These are phyloP conservation scores for Callaeas wilsoni DNA, from an alignment of 2,113 vertebrate genomes.

Conservation along the genomic window DNA sequence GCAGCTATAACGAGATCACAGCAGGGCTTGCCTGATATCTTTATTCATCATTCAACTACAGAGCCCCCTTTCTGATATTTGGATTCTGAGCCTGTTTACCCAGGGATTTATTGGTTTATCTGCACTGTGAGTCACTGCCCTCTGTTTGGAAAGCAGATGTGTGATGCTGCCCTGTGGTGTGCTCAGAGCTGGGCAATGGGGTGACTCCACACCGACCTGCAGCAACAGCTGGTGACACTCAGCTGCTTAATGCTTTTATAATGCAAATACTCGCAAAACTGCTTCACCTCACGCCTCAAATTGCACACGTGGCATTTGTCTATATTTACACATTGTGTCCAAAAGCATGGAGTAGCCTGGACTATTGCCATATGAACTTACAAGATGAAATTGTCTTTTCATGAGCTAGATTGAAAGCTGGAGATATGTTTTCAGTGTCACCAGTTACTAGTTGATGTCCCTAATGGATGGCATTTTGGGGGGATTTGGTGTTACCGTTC, in stretches of 20 bases:
- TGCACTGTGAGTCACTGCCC: background rate
- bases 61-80: background rate
- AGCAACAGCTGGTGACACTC: background rate
- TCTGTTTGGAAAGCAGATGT: background rate
- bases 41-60: background rate
- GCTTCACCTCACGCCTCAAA: background rate
- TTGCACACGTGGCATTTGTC: background rate
- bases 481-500: background rate
- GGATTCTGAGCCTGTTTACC: background rate
- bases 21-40: background rate
- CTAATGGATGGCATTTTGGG: background rate
- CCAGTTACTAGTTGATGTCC: background rate
- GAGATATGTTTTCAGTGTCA: background rate
- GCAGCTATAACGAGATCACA: background rate
- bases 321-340: background rate
- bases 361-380: background rate
- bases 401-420: background rate
- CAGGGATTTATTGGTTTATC: background rate
- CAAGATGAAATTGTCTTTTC: background rate
- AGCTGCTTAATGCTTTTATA: background rate
- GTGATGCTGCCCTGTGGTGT: fast-evolving
- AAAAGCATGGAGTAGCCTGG: background rate
- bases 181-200: background rate
- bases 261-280: background rate
- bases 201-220: background rate